phyloP scores from a whole-genome alignment of 2,113 vertebrate genomes.

The Oryzias curvinotus region DNA sequence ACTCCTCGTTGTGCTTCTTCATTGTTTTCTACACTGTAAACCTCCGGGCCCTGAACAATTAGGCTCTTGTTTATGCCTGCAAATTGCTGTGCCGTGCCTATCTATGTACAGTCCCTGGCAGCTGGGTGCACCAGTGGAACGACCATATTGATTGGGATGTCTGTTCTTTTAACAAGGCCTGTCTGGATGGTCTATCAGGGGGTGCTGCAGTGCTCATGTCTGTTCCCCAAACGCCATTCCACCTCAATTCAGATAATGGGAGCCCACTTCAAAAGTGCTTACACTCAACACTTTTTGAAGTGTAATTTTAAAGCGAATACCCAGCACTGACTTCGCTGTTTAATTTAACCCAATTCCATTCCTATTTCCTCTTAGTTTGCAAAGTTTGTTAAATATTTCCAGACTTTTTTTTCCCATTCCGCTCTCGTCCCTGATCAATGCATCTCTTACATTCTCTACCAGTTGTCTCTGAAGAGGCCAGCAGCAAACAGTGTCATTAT shows the following conservation, averaged over 20 bases:
- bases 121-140: slow-evolving; percentile 64
- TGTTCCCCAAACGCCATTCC: slow-evolving; percentile 59
- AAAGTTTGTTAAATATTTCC: slow-evolving; percentile 28
- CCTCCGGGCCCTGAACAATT: slow-evolving; percentile 73
- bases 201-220: slow-evolving; percentile 47
- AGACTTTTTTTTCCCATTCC: background rate
- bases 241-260: slow-evolving; percentile 59
- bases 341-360: slow-evolving; percentile 39
- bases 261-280: slow-evolving; percentile 65
- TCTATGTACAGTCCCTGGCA: slow-evolving; percentile 61
- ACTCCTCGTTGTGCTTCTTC: slow-evolving; percentile 61
- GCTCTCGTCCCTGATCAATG: slow-evolving; percentile 32
- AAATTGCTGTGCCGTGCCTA: slow-evolving; percentile 66
- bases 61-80: slow-evolving; percentile 72
- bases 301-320: slow-evolving; percentile 44
- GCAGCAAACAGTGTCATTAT: slow-evolving; percentile 61
- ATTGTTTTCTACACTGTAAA: slow-evolving; percentile 62
- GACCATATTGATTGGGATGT: slow-evolving; percentile 71
- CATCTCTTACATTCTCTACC: slow-evolving; percentile 40
- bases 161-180: slow-evolving; percentile 76
- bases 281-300: slow-evolving; percentile 55
- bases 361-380: slow-evolving; percentile 36
- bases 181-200: slow-evolving; percentile 58
- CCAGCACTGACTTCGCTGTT: slow-evolving; percentile 25
- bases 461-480: slow-evolving; percentile 53